Evolutionary conservation across 1,140 invertebrate genomes (phyloP).

Genomic region (Doryteuthis pealeii): DNA sequence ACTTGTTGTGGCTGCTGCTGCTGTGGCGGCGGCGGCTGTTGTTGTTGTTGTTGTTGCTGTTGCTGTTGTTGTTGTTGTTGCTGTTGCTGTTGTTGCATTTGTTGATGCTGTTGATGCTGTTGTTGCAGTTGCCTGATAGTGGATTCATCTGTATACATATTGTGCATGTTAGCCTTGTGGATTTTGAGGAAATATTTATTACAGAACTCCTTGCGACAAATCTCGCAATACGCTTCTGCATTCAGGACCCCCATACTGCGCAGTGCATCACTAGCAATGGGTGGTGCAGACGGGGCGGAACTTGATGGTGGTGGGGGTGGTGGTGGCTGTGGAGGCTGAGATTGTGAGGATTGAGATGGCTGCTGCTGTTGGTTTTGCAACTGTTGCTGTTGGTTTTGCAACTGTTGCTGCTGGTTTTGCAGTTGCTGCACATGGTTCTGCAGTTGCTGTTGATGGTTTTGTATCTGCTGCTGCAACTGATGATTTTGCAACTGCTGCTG

Average conservation of each 20-base stretch:
- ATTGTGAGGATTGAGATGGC: background rate
- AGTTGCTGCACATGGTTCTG: background rate
- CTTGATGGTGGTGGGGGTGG: conserved; percentile 23
- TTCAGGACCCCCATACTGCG: conserved; percentile 43
- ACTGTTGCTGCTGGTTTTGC: background rate
- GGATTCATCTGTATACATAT: conserved; percentile 48
- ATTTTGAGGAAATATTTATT: conserved; percentile 70
- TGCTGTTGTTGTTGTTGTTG: conserved; percentile 21
- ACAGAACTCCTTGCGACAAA: conserved; percentile 94
- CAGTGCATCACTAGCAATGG: conserved; percentile 30
- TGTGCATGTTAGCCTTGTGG: conserved; percentile 68
- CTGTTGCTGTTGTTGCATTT: conserved; percentile 52
- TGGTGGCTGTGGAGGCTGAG: conserved; percentile 28
- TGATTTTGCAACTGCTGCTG: conserved; percentile 17
- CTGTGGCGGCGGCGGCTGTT: too few species aligned
- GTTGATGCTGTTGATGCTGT: conserved; percentile 52
- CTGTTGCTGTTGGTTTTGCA: background rate
- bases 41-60: too few species aligned
- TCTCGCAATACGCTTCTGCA: conserved; percentile 76
- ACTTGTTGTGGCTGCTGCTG: too few species aligned
- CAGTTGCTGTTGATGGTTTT: background rate
- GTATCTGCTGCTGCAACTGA: background rate
- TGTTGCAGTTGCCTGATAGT: conserved; percentile 24
- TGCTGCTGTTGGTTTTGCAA: background rate
- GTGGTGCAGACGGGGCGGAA: conserved; percentile 17